Evolutionary conservation across 2,113 vertebrate genomes (phyloP).

Genomic region (Guaruba guarouba): DNA sequence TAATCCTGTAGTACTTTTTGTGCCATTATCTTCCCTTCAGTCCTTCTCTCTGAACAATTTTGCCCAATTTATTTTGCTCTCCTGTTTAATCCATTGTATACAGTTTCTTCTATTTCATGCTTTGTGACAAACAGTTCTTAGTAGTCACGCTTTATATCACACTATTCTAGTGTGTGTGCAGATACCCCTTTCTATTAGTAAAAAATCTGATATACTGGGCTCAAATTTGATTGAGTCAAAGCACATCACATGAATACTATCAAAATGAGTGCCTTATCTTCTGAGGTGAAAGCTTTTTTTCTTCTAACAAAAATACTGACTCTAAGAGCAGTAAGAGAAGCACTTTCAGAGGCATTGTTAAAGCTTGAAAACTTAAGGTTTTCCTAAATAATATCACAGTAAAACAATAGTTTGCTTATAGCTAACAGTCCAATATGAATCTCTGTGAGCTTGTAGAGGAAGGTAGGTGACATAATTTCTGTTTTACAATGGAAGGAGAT

Average conservation of each 20-base stretch:
- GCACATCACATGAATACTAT: background rate
- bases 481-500: background rate
- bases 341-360: background rate
- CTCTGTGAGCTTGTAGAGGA: background rate
- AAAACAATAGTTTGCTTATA: background rate
- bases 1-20: background rate
- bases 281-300: background rate
- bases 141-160: background rate
- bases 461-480: background rate
- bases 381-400: background rate
- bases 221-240: constrained; percentile 17
- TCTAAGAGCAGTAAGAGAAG: background rate
- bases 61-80: background rate
- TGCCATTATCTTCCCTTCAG: background rate
- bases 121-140: constrained; percentile 7
- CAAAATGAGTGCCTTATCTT: background rate
- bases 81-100: background rate
- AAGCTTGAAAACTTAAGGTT: background rate
- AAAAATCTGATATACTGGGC: background rate
- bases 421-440: background rate
- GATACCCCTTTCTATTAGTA: background rate
- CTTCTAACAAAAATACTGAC: background rate
- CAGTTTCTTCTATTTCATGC: background rate
- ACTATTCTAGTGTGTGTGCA: background rate
- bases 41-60: background rate